These are phyloP conservation scores for Rhinoraja longicauda DNA, from an alignment of 2,797 vertebrate species.

Conservation along the genomic window DNA sequence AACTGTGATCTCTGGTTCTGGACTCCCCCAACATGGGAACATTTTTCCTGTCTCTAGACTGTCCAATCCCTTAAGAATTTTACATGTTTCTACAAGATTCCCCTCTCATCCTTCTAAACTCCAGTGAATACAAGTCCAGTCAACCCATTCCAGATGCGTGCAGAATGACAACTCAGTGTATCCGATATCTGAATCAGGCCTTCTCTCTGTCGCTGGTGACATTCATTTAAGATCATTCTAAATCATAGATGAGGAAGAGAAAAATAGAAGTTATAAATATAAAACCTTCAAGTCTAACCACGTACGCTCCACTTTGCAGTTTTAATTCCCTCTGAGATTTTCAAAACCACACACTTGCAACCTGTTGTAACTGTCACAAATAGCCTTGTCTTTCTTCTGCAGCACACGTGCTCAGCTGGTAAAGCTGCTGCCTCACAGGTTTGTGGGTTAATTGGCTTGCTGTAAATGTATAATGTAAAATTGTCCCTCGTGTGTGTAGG, in stretches of 20 bases:
- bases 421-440: no score
- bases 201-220: neutral
- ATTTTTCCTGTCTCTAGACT: no score
- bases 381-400: neutral
- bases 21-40: no score
- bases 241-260: neutral
- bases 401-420: no score
- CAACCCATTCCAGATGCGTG: neutral
- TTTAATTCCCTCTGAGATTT: neutral
- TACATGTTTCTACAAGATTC: no score
- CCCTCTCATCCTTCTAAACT: no score
- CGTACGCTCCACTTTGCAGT: neutral
- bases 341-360: neutral
- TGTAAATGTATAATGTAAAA: no score
- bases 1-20: neutral
- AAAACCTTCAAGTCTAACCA: neutral
- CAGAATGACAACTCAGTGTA: neutral
- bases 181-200: neutral
- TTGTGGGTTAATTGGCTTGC: no score
- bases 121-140: no score
- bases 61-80: no score
- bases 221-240: neutral
- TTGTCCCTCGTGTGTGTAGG: no score
- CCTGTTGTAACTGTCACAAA: neutral
- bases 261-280: neutral